Evolutionary conservation across 2,888 invertebrate genomes (phyloP), one percentile per base, ranked within the genome.

Genomic region (Thalpophila matura): DNA sequence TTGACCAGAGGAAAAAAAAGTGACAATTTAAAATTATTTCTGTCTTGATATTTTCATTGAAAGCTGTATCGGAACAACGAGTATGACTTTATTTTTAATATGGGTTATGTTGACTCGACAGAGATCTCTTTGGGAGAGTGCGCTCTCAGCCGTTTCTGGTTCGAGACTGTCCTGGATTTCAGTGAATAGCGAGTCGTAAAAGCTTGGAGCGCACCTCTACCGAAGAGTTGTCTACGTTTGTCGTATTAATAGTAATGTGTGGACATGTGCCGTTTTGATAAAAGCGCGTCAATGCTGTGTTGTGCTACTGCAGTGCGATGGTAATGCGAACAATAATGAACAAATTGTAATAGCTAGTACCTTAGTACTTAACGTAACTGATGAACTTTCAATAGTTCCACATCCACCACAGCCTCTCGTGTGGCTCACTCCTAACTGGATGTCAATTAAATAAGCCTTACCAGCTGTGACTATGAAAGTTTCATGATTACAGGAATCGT

Each of bases 1-100:
- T 95, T 94, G 89, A 91, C 86, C 84, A 86, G 87, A 88, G 86
- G 74, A 79, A 64, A 70, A n/a, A 68, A 71, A 89, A 88, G 91
- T 90, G 92, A 93, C 91, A 89, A 89, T 90, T 92, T 91, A 86
- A 93, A 94, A 94, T 95, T 94, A 93, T 93, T 94, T 95, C 94
- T 93, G 94, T 93, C 92, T 94, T 93, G 93, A 90, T 92, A 94
- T 93, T 93, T 93, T 93, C 90, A 86, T 85, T 89, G 80, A 82
- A 82, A 81, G 81, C 86, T 85, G 85, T 88, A 81, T 86, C 86
- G 86, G 85, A 88, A 89, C 89, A 89, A 90, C 86, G 89, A 89
- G 88, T 82, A 86, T 87, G 86, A 84, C 82, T 86, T 84, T 85
- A 83, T 85, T 87, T 88, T 84, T 83, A 86, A 86, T 87, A 33